These are phyloP conservation scores for Drosophila dives DNA, from an alignment of 2,888 invertebrate genomes.

Conservation along the genomic window DNA sequence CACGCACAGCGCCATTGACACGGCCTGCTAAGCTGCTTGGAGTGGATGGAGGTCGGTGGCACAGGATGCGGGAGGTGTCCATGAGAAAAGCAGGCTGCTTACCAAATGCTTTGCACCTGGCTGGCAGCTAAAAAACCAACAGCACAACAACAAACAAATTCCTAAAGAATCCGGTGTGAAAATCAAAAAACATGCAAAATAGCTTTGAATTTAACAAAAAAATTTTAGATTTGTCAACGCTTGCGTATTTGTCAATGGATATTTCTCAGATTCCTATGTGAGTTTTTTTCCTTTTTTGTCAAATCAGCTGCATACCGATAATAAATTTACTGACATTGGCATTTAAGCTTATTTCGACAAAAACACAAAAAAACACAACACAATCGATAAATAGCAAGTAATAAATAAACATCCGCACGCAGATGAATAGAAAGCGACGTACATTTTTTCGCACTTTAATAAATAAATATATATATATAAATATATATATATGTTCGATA, in stretches of 20 bases:
- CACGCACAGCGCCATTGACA: slow-evolving; percentile 74
- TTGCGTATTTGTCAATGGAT: slow-evolving; percentile 20
- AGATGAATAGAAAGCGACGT: slow-evolving; percentile 23
- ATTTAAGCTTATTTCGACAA: slow-evolving; percentile 52
- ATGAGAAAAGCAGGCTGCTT: slow-evolving; percentile 28
- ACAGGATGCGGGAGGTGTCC: background rate
- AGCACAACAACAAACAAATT: slow-evolving; percentile 16
- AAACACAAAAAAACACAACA: slow-evolving; percentile 21
- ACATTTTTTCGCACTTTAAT: slow-evolving; percentile 4
- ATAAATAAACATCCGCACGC: slow-evolving; percentile 64
- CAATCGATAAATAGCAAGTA: slow-evolving; percentile 45
- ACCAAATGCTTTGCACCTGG: slow-evolving; percentile 40
- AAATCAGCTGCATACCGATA: slow-evolving; percentile 28
- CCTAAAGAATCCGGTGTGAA: slow-evolving; percentile 30
- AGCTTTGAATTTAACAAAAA: slow-evolving; percentile 46
- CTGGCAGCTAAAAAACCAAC: slow-evolving; percentile 23
- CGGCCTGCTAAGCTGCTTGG: slow-evolving; percentile 65
- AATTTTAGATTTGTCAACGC: slow-evolving; percentile 57
- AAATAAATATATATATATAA: background rate
- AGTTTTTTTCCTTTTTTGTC: background rate
- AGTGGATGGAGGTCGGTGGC: background rate
- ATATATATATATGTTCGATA: too few species aligned
- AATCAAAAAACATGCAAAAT: slow-evolving; percentile 71
- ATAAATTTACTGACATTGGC: slow-evolving; percentile 50
- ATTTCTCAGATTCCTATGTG: slow-evolving; percentile 27